Conservation (phyloP, 2,113 vertebrate genomes). For the Melanerpes aurifrons region DNA sequence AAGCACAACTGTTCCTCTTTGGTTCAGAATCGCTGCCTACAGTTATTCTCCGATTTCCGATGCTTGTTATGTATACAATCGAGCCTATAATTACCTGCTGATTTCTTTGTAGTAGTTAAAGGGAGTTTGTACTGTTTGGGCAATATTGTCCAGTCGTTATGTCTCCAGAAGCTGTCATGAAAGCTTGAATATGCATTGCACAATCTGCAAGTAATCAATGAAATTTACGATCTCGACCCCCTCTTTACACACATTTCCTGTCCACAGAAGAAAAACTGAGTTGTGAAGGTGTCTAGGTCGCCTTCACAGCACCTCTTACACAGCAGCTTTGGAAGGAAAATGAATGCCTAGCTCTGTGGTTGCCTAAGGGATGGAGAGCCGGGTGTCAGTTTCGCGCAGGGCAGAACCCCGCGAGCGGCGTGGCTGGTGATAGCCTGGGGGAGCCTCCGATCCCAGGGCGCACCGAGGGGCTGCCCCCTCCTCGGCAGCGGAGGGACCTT, state of each 20-base stretch:
- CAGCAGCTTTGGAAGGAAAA: background rate
- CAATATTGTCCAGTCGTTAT: constrained; percentile 49
- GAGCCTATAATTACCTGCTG: constrained; percentile 65
- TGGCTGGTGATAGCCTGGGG: background rate
- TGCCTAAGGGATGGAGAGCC: background rate
- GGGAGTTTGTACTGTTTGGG: constrained; percentile 32
- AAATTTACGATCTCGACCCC: constrained; percentile 54
- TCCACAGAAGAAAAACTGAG: constrained; percentile 47
- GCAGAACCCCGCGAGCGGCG: background rate
- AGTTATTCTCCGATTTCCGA: constrained; percentile 49
- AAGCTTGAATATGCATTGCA: constrained; percentile 2
- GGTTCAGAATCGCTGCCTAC: constrained; percentile 40
- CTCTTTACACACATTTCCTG: background rate
- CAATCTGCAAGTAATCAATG: constrained; percentile 67
- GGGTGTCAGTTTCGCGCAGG: background rate
- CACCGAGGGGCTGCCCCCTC: background rate
- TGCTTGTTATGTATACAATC: constrained; percentile 35
- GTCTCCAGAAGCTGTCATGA: constrained; percentile 55
- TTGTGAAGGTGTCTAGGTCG: background rate
- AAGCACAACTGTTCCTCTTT: constrained; percentile 40
- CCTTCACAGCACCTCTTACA: background rate
- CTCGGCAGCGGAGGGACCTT: background rate
- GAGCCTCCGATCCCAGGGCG: background rate
- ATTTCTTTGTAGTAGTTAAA: constrained; percentile 67
- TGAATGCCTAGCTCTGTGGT: background rate